Evolutionary conservation across 2,797 vertebrate species (phyloP), one percentile per base, ranked within the genome.

Genomic region (Nannoperca australis): DNA sequence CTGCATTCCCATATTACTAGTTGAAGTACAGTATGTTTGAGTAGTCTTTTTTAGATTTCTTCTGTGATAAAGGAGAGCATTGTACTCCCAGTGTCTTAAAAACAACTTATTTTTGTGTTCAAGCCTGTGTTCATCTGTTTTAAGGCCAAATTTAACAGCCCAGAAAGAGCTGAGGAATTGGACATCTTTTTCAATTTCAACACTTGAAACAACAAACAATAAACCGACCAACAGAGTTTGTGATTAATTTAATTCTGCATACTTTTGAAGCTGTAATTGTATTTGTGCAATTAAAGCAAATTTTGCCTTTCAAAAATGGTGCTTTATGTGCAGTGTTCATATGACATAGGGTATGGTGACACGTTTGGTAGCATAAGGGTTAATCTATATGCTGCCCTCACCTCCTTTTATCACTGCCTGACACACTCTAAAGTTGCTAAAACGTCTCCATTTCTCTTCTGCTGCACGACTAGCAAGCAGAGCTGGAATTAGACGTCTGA

Each of bases 1-100:
- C 15, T 71, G 49, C 59, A 68, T 76, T 85, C 59, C 74, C 42
- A 59, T 30, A 60, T 18, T 69, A 61, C 38, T 17, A 24, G 36
- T 13, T 63, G 1, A 42, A n/a, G 69, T 30, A 63, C 72, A 32
- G 40, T 69, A 60, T 76, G 64, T 77, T 73, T 49, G 68, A 61
- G 60, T 38, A 42, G 45, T 76, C 3, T 54, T n/a, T 60, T n/a
- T 2, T n/a, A 7, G 17, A 66, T 72, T 59, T 61, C 38, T 4
- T 44, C 1, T 27, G 32, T 15, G 34, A 59, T 42, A 62, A 60
- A 10, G 13, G 6, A 70, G 7, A 47, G 22, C 15, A 0, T 9
- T 34, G 17, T 20, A 27, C 38, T 54, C 34, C n/a, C 20, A 12
- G 15, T 7, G 20, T 17, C 22, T 20, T n/a, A 12, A 62, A 58